Base-by-base conservation (phyloP, 2,113 vertebrate genomes). In the Setophaga coronata region DNA sequence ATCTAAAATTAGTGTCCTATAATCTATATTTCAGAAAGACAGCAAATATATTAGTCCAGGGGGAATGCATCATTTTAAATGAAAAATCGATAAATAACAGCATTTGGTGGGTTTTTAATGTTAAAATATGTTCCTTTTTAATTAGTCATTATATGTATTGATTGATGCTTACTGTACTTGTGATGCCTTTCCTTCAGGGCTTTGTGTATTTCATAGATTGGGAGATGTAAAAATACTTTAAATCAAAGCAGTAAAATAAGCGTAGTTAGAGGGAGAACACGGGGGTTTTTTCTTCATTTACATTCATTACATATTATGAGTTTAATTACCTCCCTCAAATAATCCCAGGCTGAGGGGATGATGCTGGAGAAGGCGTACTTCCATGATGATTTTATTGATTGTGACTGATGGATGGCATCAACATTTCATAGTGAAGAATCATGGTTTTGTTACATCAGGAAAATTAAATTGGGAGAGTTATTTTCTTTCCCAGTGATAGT, bases 391-490 rank as follows among this genome's bases (percentile, higher is more conserved):
- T 98, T 98, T 98, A 98, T 98, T 98, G 98, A 98, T 98, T 98
- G 97, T 98, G 98, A 98, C 97, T 98, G 98, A 98, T 98, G 98
- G 97, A 98, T 98, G 98, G 98, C 98, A 98, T 98, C 98, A 98
- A 98, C 97, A 98, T 99, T 98, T 98, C 98, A 98, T 98, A 98
- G 98, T 98, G 98, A 98, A 98, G 98, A 99, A 99, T 98, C 98
- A 98, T 98, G 98, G 98, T 98, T 98, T 98, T 98, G 98, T 98
- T 98, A 98, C 98, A 98, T 99, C 98, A 98, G 98, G 98, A 98
- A 98, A 98, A 99, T 98, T 98, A 98, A 99, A 99, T 98, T 98
- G 98, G 98, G 98, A 99, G 98, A 98, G 98, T 98, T 98, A 98
- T 98, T 99, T 97, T 98, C 98, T 98, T 98, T 98, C 98, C 98